Percentiles rank a stretch among this genome's conserved stretches.
Conservation (phyloP, 2,113 vertebrate genomes). For the Manacus vitellinus region DNA sequence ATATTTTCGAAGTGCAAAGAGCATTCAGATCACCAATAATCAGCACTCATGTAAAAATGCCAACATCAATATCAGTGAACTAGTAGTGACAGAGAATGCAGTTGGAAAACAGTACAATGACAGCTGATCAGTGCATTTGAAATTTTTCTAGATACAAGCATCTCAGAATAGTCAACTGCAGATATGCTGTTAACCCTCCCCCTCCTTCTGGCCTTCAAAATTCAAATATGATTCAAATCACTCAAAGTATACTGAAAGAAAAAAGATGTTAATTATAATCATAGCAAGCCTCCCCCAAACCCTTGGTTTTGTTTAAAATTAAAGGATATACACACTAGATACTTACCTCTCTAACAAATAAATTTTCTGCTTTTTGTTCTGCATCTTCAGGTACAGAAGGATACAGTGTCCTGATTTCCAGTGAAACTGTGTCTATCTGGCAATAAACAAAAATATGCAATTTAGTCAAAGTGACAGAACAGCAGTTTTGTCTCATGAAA, state of each 20-base stretch:
- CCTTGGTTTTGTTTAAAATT: background rate
- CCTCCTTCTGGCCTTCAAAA: background rate
- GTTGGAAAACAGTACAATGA: background rate
- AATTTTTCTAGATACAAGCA: background rate
- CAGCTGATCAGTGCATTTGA: background rate
- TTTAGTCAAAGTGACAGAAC: background rate
- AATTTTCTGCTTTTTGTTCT: constrained; percentile 87
- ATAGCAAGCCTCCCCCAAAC: background rate
- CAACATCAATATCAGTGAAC: background rate
- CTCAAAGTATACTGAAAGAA: background rate
- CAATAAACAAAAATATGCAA: background rate
- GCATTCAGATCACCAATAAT: background rate
- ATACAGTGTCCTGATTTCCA: constrained; percentile 88
- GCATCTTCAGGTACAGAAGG: constrained; percentile 93
- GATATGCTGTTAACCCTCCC: background rate
- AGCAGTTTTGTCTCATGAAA: constrained; percentile 1
- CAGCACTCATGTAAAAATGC: background rate
- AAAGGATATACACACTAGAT: background rate
- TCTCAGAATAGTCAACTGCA: background rate
- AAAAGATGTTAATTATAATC: background rate
- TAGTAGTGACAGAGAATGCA: background rate
- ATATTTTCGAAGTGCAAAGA: background rate
- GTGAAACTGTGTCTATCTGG: constrained; percentile 87
- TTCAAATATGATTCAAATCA: background rate
- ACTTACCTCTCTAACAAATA: constrained; percentile 95